A percentile compares a stretch with the other conserved stretches of the same genome.
Evolutionary conservation across 1,140 invertebrate species (phyloP).

Genomic region (Drosophila triauraria): DNA sequence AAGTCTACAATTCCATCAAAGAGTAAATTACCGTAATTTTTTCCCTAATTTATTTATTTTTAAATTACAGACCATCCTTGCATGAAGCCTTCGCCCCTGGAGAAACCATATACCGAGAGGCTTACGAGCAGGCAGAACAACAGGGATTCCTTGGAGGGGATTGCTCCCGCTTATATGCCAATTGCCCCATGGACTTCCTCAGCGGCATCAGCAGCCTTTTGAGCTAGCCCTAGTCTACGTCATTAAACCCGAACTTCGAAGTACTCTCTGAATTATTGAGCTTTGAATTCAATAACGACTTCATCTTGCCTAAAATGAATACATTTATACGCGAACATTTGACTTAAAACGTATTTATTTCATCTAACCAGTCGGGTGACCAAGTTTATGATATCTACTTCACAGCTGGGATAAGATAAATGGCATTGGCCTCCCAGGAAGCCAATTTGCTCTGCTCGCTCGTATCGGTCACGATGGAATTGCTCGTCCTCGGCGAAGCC

Average conservation of each 20-base stretch:
- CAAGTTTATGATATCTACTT: slow-evolving; percentile 60
- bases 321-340: slow-evolving; percentile 13
- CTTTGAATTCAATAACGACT: background rate
- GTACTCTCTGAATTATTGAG: background rate
- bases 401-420: slow-evolving; percentile 64
- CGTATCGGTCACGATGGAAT: slow-evolving; percentile 67
- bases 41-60: background rate
- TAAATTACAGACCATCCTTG: slow-evolving; percentile 66
- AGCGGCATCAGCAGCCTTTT: slow-evolving; percentile 61
- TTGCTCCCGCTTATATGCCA: slow-evolving; percentile 59
- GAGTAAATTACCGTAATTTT: background rate
- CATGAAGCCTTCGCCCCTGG: slow-evolving; percentile 69
- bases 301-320: slow-evolving; percentile 3
- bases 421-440: slow-evolving; percentile 69
- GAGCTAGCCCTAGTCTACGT: slow-evolving; percentile 13
- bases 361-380: slow-evolving; percentile 68
- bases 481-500: slow-evolving; percentile 64
- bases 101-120: slow-evolving; percentile 58
- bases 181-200: slow-evolving; percentile 66
- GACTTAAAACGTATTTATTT: slow-evolving; percentile 52
- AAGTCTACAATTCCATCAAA: slow-evolving; percentile 22
- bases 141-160: slow-evolving; percentile 62
- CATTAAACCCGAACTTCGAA: background rate
- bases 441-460: slow-evolving; percentile 72
- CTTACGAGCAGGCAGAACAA: slow-evolving; percentile 71